Conservation (phyloP, 2,888 invertebrate species). For the Odontocerum albicorne region DNA sequence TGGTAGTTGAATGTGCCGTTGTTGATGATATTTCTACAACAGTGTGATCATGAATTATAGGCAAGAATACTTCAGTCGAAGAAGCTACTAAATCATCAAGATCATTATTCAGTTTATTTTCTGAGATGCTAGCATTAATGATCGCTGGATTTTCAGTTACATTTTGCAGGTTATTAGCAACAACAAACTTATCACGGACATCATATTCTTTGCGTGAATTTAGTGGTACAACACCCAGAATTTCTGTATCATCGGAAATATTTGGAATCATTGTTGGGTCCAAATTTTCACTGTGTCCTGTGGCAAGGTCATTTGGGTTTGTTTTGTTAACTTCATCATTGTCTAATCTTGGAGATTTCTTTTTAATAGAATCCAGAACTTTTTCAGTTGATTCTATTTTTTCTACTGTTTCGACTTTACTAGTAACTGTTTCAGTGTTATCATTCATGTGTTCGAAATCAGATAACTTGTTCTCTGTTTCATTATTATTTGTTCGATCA, state of each 20-base stretch:
- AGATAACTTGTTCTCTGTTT: constrained; percentile 24
- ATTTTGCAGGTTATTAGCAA: constrained; percentile 3
- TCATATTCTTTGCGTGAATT: constrained; percentile 19
- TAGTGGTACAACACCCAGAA: constrained; percentile 40
- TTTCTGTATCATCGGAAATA: constrained; percentile 32
- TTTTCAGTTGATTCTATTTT: constrained; percentile 6
- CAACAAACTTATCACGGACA: constrained; percentile 22
- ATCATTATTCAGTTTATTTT: constrained; percentile 29
- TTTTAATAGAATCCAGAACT: constrained; percentile 29
- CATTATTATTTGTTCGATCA: constrained; percentile 41
- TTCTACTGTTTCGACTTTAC: background rate
- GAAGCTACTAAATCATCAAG: constrained; percentile 38
- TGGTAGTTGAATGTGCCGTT: constrained; percentile 1
- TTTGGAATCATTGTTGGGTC: constrained; percentile 16
- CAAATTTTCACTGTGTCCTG: constrained; percentile 25
- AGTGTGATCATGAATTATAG: too few species aligned
- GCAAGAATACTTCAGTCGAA: constrained; percentile 30
- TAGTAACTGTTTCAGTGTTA: constrained; percentile 3
- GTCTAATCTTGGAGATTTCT: constrained; percentile 50
- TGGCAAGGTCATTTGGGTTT: constrained; percentile 44
- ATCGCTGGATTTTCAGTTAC: background rate
- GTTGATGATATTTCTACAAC: background rate
- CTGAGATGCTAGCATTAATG: background rate
- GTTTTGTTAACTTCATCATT: constrained; percentile 54
- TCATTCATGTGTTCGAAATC: constrained; percentile 8